Evolutionary conservation across 2,113 vertebrate genomes (phyloP).

Genomic region (Amazona guildingii): DNA sequence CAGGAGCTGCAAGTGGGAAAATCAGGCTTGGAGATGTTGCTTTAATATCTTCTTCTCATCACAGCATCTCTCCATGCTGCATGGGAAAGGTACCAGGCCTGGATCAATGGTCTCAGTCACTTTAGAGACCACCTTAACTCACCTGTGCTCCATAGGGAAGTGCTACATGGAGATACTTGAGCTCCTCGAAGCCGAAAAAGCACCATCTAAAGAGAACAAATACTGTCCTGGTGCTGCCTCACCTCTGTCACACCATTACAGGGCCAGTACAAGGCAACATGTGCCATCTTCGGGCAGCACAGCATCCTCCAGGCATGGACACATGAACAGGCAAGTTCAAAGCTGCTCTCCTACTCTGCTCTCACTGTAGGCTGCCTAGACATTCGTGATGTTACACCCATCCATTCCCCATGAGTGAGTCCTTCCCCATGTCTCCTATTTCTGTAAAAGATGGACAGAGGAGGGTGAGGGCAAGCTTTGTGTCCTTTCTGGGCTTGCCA

Average conservation of each 20-base stretch:
- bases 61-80: not conserved
- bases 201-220: not conserved
- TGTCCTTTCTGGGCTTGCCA: not conserved
- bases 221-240: not conserved
- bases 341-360: not conserved
- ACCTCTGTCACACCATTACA: not conserved
- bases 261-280: not conserved
- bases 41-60: not conserved
- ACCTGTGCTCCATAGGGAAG: not conserved
- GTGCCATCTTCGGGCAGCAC: not conserved
- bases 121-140: not conserved
- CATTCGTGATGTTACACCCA: not conserved
- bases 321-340: not conserved
- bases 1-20: not conserved
- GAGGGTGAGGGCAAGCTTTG: not conserved
- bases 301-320: not conserved
- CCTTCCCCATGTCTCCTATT: not conserved
- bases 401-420: not conserved
- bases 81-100: not conserved
- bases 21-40: not conserved
- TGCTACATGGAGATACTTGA: not conserved
- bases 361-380: not conserved
- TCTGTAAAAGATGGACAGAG: accelerated
- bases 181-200: not conserved
- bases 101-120: not conserved